Evolutionary conservation across 2,888 invertebrate genomes (phyloP), one percentile per base, ranked within the genome.

Genomic region (Ptycholaimellus sp.): DNA sequence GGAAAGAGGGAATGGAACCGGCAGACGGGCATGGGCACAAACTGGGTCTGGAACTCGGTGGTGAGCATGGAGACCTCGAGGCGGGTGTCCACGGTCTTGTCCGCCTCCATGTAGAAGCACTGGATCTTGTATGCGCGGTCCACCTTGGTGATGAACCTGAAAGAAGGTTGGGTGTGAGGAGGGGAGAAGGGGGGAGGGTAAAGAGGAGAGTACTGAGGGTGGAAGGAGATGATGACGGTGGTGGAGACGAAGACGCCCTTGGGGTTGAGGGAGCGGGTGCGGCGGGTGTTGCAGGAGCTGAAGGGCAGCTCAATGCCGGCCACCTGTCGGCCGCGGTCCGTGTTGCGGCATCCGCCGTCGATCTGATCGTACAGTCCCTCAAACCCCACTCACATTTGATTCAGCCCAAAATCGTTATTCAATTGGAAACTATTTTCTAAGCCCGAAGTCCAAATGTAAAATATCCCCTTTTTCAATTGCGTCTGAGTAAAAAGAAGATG

Each of bases 71-170:
- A 53, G 21, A 54, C 54, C 40, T 53, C 54, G 39, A 54, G 43
- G 33, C 52, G 49, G 1, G 50, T 45, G 19, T 49, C 49, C 39
- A 54, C 54, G 31, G 54, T 54, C 43, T 54, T 54, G 44, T 54
- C 54, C 30, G 54, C 49, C 38, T 54, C 49, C 54, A 54, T 54
- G 51, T 54, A 54, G 52, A 54, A 54, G 47, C 54, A 54, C 44
- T 54, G 54, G 40, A 54, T 50, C 22, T 50, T 49, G 44, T 54
- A 55, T 36, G 53, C 53, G 17, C 54, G 44, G 39, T 49, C 49
- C 19, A 49, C 49, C 36, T 41, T 29, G 17, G 21, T 6, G 16
- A 4, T 20, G 21, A 17, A 20, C n/a, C 9, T 25, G 9, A 11
- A 33, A 16, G 21, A 2, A 16, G 20, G 11, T 11, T 20, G 33